Conservation (phyloP, 2,797 vertebrate genomes). For the Diplodus puntazzo region DNA sequence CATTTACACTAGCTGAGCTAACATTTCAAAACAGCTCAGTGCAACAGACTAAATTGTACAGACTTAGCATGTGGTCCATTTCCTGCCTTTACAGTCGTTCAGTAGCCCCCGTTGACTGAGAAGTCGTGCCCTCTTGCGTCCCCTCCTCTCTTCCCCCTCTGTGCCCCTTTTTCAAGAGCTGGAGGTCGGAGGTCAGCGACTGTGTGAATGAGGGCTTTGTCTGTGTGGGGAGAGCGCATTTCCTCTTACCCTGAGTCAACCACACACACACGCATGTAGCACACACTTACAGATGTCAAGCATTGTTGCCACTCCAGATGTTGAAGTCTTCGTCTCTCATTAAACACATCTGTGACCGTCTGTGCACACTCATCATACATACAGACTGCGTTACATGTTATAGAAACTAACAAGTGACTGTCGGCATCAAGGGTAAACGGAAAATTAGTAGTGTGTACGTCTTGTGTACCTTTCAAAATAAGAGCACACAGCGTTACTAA, state of each 20-base stretch:
- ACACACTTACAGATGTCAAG: conserved; percentile 26
- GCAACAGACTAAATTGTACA: not conserved
- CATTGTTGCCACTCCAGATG: conserved; percentile 65
- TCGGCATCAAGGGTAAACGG: not conserved
- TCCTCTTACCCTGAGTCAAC: conserved; percentile 56
- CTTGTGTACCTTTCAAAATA: not conserved
- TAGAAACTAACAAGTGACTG: not conserved
- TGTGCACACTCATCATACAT: conserved; percentile 24
- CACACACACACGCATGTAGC: conserved; percentile 23
- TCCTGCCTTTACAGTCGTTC: conserved; percentile 10
- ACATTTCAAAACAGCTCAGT: not conserved
- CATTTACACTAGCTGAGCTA: not conserved
- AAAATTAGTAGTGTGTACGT: not conserved
- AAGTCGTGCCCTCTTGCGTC: not conserved
- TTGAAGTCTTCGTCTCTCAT: conserved; percentile 46
- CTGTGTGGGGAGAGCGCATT: conserved; percentile 61
- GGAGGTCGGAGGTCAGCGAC: conserved; percentile 61
- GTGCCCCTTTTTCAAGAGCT: conserved; percentile 35
- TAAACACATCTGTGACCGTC: conserved; percentile 58
- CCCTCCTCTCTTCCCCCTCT: conserved; percentile 14
- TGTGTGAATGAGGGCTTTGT: conserved; percentile 70
- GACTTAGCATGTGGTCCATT: not conserved
- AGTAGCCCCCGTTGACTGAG: not conserved
- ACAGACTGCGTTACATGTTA: not conserved
- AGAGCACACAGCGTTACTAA: not conserved